Conservation (phyloP, 2,797 vertebrate genomes). For the Trichosurus vulpecula region DNA sequence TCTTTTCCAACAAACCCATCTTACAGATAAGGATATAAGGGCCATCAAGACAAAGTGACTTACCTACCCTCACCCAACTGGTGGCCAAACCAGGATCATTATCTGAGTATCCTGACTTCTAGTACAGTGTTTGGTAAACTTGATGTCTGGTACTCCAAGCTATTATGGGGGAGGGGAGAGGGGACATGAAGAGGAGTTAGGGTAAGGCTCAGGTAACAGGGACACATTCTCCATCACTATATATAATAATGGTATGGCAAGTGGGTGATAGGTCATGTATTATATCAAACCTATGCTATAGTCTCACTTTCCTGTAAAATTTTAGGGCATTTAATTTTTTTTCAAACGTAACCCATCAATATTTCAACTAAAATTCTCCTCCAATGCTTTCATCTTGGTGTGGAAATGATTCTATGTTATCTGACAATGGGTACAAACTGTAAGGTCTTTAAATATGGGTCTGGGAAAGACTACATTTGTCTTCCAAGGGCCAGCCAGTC, state of each 20-base stretch:
- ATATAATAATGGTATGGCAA: background rate
- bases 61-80: background rate
- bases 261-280: background rate
- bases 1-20: background rate
- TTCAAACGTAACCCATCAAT: background rate
- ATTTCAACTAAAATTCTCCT: background rate
- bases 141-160: no score
- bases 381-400: background rate
- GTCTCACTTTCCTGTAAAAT: background rate
- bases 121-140: no score
- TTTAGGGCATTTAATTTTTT: background rate
- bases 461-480: background rate
- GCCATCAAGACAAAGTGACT: background rate
- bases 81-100: background rate
- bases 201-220: background rate
- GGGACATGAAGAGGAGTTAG: background rate
- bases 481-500: background rate
- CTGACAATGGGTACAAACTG: background rate
- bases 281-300: background rate
- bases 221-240: background rate
- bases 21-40: background rate
- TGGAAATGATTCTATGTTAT: background rate
- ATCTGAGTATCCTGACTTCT: background rate
- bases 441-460: background rate
- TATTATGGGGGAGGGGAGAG: no score